These are phyloP conservation scores for Arge pagana DNA, from an alignment of 2,888 invertebrate species.

Conservation along the genomic window DNA sequence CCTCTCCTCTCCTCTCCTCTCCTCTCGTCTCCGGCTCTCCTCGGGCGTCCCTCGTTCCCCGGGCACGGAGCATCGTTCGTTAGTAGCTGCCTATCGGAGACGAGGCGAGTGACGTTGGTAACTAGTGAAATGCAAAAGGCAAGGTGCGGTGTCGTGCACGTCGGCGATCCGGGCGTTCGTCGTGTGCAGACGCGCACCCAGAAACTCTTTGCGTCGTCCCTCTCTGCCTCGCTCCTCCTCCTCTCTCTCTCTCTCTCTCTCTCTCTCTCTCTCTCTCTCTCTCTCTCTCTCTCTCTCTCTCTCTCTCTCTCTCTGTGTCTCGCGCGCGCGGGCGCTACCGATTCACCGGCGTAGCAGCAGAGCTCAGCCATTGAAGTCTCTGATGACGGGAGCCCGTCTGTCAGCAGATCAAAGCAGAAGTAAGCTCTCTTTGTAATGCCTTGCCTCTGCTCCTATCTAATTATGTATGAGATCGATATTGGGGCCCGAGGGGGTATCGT, in stretches of 20 bases:
- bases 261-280: conserved; percentile 1
- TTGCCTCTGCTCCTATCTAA: conserved; percentile 56
- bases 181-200: conserved; percentile 11
- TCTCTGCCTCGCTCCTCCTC: neutral
- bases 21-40: too few relatives aligned
- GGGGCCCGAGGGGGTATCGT: conserved; percentile 49
- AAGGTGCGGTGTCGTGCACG: neutral
- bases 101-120: conserved; percentile 37
- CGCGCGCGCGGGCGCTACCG: neutral
- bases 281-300: neutral
- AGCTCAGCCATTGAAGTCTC: conserved; percentile 52
- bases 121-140: conserved; percentile 40
- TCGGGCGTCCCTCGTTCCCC: too few relatives aligned
- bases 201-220: conserved; percentile 7
- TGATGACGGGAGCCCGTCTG: conserved; percentile 57
- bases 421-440: conserved; percentile 57
- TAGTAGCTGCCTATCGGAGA: conserved; percentile 32
- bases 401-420: conserved; percentile 57
- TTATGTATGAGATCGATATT: conserved; percentile 58
- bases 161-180: neutral
- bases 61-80: too few relatives aligned
- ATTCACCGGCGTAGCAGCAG: neutral
- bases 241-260: conserved; percentile 12
- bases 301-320: neutral
- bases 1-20: neutral